Base-by-base conservation (phyloP, 2,797 vertebrate species). In the Luscinia megarhynchos region DNA sequence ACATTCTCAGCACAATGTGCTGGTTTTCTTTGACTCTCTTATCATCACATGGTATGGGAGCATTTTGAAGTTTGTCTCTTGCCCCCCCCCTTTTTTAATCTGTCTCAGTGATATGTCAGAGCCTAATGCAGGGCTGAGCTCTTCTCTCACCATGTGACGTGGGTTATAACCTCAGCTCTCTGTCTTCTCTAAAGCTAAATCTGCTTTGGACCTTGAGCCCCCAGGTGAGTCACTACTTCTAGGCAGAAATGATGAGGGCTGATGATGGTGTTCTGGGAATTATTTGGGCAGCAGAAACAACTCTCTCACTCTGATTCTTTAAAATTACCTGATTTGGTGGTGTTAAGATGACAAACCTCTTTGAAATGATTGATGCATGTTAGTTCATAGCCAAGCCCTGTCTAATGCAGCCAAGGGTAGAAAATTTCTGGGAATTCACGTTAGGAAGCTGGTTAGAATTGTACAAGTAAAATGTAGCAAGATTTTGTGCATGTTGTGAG, bases 141-240 rank as follows among this genome's bases (percentile, higher is more conserved):
- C 38, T 86, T 78, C 61, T 90, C 30, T 46, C 22, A 50, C 68
- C 66, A 14, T 57, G 80, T 86, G 85, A 86, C 0, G 3, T 64
- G 66, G 92, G 89, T 80, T 81, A n/a, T 82, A 95, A 86, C 77
- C 85, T 94, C 80, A 90, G 76, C 38, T 59, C 55, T 48, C 9
- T 81, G 70, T 51, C 83, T 86, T 90, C n/a, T 93, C 50, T 87
- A 67, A 86, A 84, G 66, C 66, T 78, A 81, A 90, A 94, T 90
- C 58, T 41, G 79, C 80, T 94, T 94, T 95, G 87, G 51, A 51
- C 57, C 48, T 72, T 72, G 76, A 81, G 85, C 75, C 36, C 57
- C 27, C 50, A 91, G 75, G 84, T 94, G 85, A 93, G 85, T 96
- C 93, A 90, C 66, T 50, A 17, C 70, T 81, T 81, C 38, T 62